Evolutionary conservation across 2,797 vertebrate genomes (phyloP), one percentile per base, ranked within the genome.

Genomic region (Dallia pectoralis): DNA sequence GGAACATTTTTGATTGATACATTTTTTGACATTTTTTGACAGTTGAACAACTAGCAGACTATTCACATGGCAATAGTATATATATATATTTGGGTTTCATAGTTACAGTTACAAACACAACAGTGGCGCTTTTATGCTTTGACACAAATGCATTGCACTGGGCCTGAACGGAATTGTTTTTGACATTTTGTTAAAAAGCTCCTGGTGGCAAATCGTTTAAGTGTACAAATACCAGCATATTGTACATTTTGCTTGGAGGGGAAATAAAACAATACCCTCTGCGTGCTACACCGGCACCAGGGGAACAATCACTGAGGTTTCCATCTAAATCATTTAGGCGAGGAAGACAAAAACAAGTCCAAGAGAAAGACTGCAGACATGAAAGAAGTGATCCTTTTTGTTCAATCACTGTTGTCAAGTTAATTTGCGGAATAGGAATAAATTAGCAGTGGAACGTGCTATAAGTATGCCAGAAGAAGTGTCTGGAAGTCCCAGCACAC

Each of bases 371-470:
- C 3, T 1, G 44, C 29, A 18, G n/a, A 14, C 7, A 2, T 48
- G 69, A 79, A 65, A 82, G 74, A 77, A 89, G 92, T 91, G 90
- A 91, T 91, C 86, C 89, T 92, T 68, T 91, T 82, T 81, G 85
- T 91, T 91, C 91, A 92, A 91, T 93, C 91, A 92, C 88, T 63
- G 66, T 77, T 82, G 84, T 83, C 87, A 88, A 90, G 91, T 91
- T 90, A 92, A 93, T 93, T 92, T 92, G 87, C 78, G 78, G 87
- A 88, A 88, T 88, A 80, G 87, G 88, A 91, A 89, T 91, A 90
- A 92, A 92, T 93, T 91, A 89, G 86, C 77, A 82, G 82, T 88
- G 82, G 85, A 79, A 86, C 76, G 77, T 84, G 78, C 79, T 87
- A 86, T 86, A 81, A 86, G 87, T 84, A 77, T 4, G 76, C 81